A percentile compares a stretch with the other conserved stretches of the same genome.
Conservation (phyloP, 2,888 invertebrate species). For the Neria commutata region DNA sequence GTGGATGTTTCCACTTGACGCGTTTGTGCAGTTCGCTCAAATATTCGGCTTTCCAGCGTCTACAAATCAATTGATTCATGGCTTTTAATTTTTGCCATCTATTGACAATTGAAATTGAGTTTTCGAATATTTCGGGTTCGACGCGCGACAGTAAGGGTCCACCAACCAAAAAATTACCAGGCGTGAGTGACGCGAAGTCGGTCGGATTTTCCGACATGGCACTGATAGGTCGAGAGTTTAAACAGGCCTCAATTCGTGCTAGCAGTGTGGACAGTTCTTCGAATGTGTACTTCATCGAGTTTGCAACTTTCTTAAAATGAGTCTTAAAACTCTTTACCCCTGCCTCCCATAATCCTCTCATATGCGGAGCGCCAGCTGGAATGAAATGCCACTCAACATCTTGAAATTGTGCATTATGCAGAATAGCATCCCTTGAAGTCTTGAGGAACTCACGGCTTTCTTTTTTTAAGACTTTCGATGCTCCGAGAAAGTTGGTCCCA, state of each 20-base stretch:
- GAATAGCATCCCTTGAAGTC: no score
- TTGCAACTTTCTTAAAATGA: conserved; percentile 7
- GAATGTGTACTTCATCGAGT: conserved; percentile 9
- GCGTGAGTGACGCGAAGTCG: conserved; percentile 3
- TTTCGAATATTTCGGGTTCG: not conserved
- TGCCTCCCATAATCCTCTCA: conserved; percentile 3
- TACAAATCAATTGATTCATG: conserved; percentile 10
- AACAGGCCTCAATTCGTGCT: not conserved
- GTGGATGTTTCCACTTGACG: conserved; percentile 5
- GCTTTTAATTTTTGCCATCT: conserved; percentile 13
- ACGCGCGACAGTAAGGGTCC: not conserved
- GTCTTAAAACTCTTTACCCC: conserved; percentile 8
- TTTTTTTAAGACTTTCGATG: no score
- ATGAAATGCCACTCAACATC: conserved; percentile 4
- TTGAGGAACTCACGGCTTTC: no score
- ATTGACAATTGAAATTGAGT: not conserved
- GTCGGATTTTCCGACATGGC: not conserved
- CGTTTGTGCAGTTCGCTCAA: conserved; percentile 10
- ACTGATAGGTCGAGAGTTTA: not conserved
- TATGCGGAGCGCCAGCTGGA: conserved; percentile 7
- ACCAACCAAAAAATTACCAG: conserved; percentile 11
- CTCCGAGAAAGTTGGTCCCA: no score
- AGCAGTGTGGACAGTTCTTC: conserved; percentile 11
- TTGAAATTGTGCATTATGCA: no score
- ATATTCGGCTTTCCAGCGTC: conserved; percentile 17